These are phyloP conservation scores for Polia nebulosa DNA, from an alignment of 2,888 invertebrate species.

Conservation along the genomic window DNA sequence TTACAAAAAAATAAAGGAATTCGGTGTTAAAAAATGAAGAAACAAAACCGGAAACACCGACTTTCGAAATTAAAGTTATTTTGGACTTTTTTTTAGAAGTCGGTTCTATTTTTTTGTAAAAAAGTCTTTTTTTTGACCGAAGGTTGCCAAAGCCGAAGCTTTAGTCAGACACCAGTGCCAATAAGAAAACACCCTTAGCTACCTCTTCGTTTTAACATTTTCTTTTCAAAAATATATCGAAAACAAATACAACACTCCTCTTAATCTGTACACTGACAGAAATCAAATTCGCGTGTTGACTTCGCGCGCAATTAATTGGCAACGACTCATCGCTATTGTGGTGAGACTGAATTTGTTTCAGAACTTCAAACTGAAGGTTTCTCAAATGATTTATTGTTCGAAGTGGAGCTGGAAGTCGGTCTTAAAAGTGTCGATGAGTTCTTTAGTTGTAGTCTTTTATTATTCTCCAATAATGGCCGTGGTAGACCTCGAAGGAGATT, in stretches of 20 bases:
- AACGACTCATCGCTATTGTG: constrained; percentile 60
- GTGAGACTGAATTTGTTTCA: constrained; percentile 56
- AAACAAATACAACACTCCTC: neutral
- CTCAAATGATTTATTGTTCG: constrained; percentile 54
- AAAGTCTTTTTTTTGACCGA: too few species aligned
- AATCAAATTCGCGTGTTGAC: constrained; percentile 62
- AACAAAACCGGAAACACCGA: too few species aligned
- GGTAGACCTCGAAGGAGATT: too few species aligned
- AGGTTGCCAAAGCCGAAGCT: too few species aligned
- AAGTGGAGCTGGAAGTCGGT: constrained; percentile 6
- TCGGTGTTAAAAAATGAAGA: too few species aligned
- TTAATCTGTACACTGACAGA: constrained; percentile 57
- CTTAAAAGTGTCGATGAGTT: constrained; percentile 9
- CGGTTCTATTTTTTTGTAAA: too few species aligned
- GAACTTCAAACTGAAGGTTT: constrained; percentile 34
- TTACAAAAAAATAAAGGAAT: too few species aligned
- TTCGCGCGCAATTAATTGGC: constrained; percentile 63
- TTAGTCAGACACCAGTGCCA: too few species aligned
- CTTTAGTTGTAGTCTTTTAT: constrained; percentile 13
- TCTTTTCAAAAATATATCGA: neutral
- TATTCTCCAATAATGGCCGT: neutral
- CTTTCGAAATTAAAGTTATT: too few species aligned
- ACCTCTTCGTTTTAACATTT: neutral
- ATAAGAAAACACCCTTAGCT: too few species aligned
- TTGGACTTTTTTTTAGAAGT: too few species aligned